Evolutionary conservation across 1,140 invertebrate genomes (phyloP).

Genomic region (Neotoxoptera formosana): DNA sequence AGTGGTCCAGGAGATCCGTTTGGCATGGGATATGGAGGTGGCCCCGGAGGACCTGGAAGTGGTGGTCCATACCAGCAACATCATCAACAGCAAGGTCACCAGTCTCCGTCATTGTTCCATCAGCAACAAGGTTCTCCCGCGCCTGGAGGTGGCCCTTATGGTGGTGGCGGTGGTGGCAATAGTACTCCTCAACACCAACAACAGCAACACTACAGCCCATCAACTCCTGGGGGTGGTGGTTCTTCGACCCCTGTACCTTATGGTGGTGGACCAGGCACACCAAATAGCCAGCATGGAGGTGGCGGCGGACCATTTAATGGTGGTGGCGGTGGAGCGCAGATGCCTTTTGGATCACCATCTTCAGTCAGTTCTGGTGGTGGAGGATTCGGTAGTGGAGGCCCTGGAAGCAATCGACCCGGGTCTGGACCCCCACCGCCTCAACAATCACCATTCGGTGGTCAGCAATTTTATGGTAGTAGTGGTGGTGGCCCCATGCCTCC

Average conservation of each 20-base stretch:
- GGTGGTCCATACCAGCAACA: conserved; percentile 47
- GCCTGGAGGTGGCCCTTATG: not conserved
- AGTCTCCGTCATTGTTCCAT: conserved; percentile 49
- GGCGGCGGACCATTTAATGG: conserved; percentile 42
- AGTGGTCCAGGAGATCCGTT: conserved; percentile 41
- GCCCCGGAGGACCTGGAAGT: not conserved
- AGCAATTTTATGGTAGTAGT: conserved; percentile 34
- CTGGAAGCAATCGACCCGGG: not conserved
- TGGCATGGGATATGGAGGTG: not conserved
- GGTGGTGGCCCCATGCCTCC: conserved; percentile 11
- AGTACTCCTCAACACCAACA: conserved; percentile 47
- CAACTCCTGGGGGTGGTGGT: conserved; percentile 25
- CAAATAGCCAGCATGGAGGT: conserved; percentile 25
- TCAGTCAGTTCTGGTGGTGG: conserved; percentile 49
- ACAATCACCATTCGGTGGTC: conserved; percentile 30
- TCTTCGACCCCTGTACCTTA: conserved; percentile 50
- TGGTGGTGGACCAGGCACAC: conserved; percentile 36
- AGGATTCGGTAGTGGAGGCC: conserved; percentile 12
- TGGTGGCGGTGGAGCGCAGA: not conserved
- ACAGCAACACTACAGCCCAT: conserved; percentile 35
- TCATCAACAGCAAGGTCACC: conserved; percentile 40
- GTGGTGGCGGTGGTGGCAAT: not conserved
- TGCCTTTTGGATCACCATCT: conserved; percentile 49
- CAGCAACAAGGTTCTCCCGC: conserved; percentile 49
- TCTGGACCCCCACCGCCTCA: conserved; percentile 36